Conservation (phyloP, 2,113 vertebrate species). For the Ahaetulla prasina region DNA sequence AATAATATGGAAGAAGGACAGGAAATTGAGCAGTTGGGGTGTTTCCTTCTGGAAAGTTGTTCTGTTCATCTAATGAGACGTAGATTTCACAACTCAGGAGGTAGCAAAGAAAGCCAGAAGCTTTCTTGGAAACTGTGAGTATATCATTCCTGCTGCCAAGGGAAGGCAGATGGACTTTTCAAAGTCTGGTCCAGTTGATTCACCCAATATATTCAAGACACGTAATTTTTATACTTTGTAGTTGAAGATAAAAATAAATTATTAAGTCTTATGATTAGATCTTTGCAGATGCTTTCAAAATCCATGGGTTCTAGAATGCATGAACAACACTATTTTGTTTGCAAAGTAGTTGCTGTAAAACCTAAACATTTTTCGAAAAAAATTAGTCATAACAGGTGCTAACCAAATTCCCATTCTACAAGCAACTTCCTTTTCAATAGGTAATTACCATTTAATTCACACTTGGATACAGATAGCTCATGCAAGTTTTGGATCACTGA, state of each 20-base stretch:
- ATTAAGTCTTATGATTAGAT: neutral
- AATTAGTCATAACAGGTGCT: neutral
- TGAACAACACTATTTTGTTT: neutral
- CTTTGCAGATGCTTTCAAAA: neutral
- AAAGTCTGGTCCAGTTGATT: neutral
- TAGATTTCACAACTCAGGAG: neutral
- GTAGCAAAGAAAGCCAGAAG: neutral
- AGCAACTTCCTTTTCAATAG: neutral
- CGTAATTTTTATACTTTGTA: neutral
- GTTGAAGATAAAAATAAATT: neutral
- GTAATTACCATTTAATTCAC: neutral
- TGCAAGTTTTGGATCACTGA: too few relatives aligned
- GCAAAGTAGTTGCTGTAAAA: neutral
- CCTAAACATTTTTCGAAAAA: neutral
- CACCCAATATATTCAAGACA: neutral
- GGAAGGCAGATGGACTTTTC: neutral
- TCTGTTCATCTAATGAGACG: neutral
- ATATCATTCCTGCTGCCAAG: neutral
- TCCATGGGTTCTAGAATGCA: neutral
- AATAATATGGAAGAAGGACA: neutral
- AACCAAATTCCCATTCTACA: neutral
- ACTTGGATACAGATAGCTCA: neutral
- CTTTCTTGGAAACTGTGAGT: neutral
- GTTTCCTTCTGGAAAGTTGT: neutral
- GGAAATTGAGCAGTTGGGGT: neutral